Base-by-base conservation (phyloP, 2,888 invertebrate genomes). In the Apocheima hispidaria region DNA sequence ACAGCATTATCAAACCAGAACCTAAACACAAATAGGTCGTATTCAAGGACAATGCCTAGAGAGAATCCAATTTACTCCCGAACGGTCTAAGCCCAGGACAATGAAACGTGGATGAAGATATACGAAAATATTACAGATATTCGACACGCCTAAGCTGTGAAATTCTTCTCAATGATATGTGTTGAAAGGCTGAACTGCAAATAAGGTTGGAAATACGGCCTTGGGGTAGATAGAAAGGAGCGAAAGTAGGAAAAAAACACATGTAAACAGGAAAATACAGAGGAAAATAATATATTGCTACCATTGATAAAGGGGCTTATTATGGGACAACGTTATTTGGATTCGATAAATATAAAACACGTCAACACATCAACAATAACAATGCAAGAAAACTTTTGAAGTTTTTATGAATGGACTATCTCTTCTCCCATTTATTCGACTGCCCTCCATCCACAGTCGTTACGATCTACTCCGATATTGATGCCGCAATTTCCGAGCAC, bases 381-480 rank as follows among this genome's bases (percentile, higher is more conserved):
- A 2, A 2, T 9, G 1, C 20, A 10, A 9, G 1, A 30, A 30
- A 46, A 46, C 16, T n/a, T 4, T 4, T 46, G 10, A 20, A 33
- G 20, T 5, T 20, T 12, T 6, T n/a, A 14, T 44, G 21, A 52
- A 59, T 14, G 18, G 16, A 12, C 6, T 46, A 59, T 59, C 18
- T 52, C 26, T n/a, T 41, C 36, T 36, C 7, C 28, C 35, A 54
- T 54, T 49, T 54, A 46, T 60, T 28, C 26, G 7, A 36, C 35
- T 28, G 9, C 7, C 41, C n/a, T 20, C 41, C 43, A 50, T 52
- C 23, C 28, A 36, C 10, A 54, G 50, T 18, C 38, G 50, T 50
- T 44, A 38, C 33, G 44, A 55, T 55, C 54, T 21, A 50, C 55
- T 55, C 10, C 14, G 50, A 55, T 60, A 60, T 60, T 55, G 55